phyloP scores from a whole-genome alignment of 2,797 vertebrate species.

The Phataginus tetradactyla region DNA sequence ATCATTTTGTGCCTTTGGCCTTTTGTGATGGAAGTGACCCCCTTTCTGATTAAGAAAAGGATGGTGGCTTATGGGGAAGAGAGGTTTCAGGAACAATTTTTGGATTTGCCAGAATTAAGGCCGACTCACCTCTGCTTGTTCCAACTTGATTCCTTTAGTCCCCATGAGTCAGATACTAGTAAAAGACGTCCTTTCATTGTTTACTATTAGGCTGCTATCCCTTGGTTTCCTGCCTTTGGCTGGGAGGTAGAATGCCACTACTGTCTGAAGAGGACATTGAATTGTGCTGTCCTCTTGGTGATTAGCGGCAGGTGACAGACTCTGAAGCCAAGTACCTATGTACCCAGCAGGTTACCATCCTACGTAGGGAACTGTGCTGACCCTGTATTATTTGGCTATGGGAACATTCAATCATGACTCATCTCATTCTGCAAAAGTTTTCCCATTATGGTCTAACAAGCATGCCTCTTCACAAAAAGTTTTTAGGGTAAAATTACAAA shows the following conservation, averaged over 20 bases:
- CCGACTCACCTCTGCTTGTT: background rate
- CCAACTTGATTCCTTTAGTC: background rate
- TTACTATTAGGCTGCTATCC: background rate
- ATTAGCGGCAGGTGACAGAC: background rate
- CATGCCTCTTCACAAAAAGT: background rate
- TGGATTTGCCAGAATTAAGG: background rate
- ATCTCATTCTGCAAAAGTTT: background rate
- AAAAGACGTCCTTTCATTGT: background rate
- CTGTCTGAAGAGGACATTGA: background rate
- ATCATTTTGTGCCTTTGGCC: background rate
- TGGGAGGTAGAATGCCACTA: background rate
- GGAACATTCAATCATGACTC: background rate
- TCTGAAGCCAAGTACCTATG: background rate
- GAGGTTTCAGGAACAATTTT: background rate
- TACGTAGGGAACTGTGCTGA: accelerated
- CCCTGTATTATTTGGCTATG: background rate
- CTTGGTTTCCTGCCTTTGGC: background rate
- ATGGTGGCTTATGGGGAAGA: background rate
- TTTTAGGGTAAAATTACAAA: background rate
- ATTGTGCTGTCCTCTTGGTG: background rate
- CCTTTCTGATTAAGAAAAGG: background rate
- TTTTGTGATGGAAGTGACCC: background rate
- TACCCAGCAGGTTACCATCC: background rate
- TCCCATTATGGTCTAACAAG: background rate
- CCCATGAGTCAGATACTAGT: background rate